Evolutionary conservation across 2,113 vertebrate genomes (phyloP).

Genomic region (Nicator chloris): DNA sequence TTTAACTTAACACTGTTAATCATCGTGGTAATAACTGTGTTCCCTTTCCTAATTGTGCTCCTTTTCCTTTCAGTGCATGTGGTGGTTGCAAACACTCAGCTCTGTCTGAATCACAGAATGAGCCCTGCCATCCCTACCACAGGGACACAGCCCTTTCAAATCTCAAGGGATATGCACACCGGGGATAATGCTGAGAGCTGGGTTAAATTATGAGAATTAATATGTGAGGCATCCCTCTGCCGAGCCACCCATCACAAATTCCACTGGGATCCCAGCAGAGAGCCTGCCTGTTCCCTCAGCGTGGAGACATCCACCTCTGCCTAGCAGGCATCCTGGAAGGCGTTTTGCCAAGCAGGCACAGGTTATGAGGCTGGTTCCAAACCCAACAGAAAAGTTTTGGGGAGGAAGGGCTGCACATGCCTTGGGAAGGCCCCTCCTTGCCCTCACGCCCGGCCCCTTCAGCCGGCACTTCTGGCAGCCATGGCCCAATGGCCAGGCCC

Average conservation of each 20-base stretch:
- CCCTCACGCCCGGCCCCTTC: accelerated
- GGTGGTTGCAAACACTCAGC: neutral
- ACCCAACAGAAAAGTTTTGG: neutral
- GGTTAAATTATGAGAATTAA: neutral
- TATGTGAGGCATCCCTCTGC: accelerated
- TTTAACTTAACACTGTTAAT: neutral
- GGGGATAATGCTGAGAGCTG: neutral
- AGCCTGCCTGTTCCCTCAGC: accelerated
- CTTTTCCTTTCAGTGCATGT: neutral
- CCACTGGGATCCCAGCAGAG: accelerated
- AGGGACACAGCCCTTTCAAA: neutral
- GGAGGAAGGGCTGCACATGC: neutral
- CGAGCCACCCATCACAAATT: accelerated
- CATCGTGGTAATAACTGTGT: accelerated
- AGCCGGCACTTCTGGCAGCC: accelerated
- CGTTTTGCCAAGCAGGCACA: accelerated
- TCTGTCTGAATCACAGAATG: accelerated
- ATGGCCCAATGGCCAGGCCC: neutral
- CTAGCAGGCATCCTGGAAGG: neutral
- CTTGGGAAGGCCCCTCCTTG: neutral
- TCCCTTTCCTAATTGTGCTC: neutral
- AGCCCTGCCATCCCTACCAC: neutral
- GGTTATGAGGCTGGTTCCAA: neutral
- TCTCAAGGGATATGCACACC: neutral
- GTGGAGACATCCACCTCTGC: accelerated